Evolutionary conservation across 2,113 vertebrate species (phyloP), one percentile per base, ranked within the genome.

Genomic region (Acinonyx jubatus): DNA sequence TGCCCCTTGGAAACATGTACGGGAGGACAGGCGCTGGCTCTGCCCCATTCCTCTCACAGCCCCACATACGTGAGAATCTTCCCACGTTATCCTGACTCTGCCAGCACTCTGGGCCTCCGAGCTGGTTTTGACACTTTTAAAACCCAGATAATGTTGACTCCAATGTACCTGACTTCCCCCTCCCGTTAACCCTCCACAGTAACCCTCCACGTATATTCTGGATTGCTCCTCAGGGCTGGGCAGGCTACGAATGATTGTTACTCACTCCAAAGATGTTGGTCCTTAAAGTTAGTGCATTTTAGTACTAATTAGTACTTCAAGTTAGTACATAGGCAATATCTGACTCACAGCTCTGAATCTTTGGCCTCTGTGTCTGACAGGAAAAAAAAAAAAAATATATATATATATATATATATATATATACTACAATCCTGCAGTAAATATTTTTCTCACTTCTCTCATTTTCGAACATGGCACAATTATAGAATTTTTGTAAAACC

Each of bases 11-110:
- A 97, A 91, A 84, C 78, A 31, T 2, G 1, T 45, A 6, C 36
- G 66, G 36, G 91, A 84, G 68, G 83, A 92, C 57, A 86, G n/a
- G 74, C 52, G 7, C 63, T 92, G 96, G 81, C 96, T 57, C n/a
- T 52, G n/a, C 23, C 57, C 76, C 66, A 31, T 91, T 69, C 27
- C 74, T 36, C 74, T 36, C 33, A 3, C 5, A 57, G 82, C 29
- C 52, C 68, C 63, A n/a, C 23, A 6, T 36, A 79, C 2, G 8
- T 94, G 96, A 96, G 90, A 89, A 92, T 95, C 68, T 76, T 81
- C 91, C 87, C n/a, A 21, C 48, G 81, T 52, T 55, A 71, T 86
- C 79, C 68, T 18, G 41, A 68, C 29, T 71, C 55, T 31, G 50
- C 41, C 33, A 74, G 79, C 87, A 84, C 25, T 45, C 63, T 89